Conservation (phyloP, 2,113 vertebrate species). For the Pelmatolapia mariae region DNA sequence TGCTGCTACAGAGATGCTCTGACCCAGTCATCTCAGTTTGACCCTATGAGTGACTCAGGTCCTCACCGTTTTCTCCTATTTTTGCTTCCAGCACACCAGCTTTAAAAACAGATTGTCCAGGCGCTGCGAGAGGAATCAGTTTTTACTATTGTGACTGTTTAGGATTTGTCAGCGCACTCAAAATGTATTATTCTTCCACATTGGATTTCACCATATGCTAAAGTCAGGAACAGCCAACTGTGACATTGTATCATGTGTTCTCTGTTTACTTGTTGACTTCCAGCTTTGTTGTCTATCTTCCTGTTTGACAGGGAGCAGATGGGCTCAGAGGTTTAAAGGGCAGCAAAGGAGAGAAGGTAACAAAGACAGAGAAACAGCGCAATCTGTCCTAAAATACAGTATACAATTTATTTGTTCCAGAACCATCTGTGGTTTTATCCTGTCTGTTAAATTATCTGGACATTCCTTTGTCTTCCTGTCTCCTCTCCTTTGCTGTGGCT, state of each 20-base stretch:
- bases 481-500: not conserved
- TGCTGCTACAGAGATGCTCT: not conserved
- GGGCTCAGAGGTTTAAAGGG: slow-evolving; percentile 92
- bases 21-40: not conserved
- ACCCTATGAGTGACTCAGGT: not conserved
- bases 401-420: not conserved
- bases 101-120: not conserved
- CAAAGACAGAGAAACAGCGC: not conserved
- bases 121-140: not conserved
- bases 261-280: not conserved
- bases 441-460: not conserved
- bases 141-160: not conserved
- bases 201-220: not conserved
- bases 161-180: not conserved
- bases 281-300: not conserved
- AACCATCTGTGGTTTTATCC: not conserved
- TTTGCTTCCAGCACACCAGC: not conserved
- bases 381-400: not conserved
- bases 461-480: not conserved
- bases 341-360: slow-evolving; percentile 96
- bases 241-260: not conserved
- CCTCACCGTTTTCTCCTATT: not conserved
- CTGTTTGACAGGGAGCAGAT: slow-evolving; percentile 83
- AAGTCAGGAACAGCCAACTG: not conserved
- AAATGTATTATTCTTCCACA: not conserved